Base-by-base conservation (phyloP, 2,888 invertebrate species). In the Diarsia mendica region DNA sequence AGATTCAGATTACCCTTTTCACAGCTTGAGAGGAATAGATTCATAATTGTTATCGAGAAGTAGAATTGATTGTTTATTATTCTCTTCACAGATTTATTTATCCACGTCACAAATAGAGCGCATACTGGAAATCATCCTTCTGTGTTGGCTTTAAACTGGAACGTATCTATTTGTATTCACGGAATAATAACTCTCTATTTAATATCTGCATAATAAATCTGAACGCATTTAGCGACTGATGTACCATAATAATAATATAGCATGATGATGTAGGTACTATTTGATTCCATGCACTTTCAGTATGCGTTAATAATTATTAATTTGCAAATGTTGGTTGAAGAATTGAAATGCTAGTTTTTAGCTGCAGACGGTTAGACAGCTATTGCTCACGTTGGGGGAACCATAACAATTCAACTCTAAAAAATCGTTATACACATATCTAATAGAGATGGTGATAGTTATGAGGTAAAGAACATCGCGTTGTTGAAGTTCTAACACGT, bases 111-210 rank as follows among this genome's bases (percentile, higher is more conserved):
- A 58, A 67, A 15, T 58, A 67, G 63, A 67, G 64, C 67, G 48
- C 46, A 67, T 72, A 67, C 20, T 67, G 79, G 28, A 64, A 78
- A 70, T 67, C 78, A 83, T 83, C 46, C 10, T 9, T 55, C 48
- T 58, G 63, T 15, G 13, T 23, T 60, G 46, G 53, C 67, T 71
- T 51, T 48, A 44, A 68, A n/a, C 63, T 58, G 55, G 33, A 61
- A 49, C 55, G 2, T 28, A 20, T 79, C 55, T 80, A 84, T 84
- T 84, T 68, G 18, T 63, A 48, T 68, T 83, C 28, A 33, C 8
- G 28, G 33, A 70, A 78, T 63, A 70, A 58, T 69, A 58, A 70
- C 48, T 51, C 20, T 58, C 33, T 58, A 61, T 80, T 55, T 69
- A 68, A 10, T 53, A 20, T 39, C 49, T 18, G 15, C n/a, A n/a